A percentile compares a stretch with the other conserved stretches of the same genome.
Conservation (phyloP, 2,797 vertebrate species). For the Masticophis lateralis region DNA sequence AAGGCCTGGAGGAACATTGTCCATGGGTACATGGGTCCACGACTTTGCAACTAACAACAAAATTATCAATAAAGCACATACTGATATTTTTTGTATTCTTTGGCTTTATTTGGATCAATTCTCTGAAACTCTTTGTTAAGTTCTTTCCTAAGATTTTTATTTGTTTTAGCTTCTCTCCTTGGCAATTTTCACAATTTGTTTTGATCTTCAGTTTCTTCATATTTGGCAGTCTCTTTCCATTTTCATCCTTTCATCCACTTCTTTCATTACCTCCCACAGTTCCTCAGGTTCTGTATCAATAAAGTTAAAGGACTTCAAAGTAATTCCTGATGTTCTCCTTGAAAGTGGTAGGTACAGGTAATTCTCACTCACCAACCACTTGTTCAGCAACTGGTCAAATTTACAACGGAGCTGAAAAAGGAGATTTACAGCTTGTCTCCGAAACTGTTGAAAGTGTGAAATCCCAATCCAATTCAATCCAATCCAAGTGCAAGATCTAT, state of each 20-base stretch:
- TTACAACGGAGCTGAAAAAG: not conserved
- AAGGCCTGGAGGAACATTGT: no score
- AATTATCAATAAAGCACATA: not conserved
- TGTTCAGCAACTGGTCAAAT: not conserved
- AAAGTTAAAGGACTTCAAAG: not conserved
- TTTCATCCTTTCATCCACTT: not conserved
- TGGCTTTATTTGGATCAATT: not conserved
- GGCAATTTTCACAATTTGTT: not conserved
- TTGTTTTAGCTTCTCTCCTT: not conserved
- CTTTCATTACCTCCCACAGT: not conserved
- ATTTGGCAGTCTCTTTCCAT: not conserved
- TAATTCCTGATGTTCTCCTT: not conserved
- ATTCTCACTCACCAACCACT: not conserved
- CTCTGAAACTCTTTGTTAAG: not conserved
- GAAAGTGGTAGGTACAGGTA: not conserved
- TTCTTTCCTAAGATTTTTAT: not conserved
- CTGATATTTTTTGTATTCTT: not conserved
- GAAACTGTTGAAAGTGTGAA: not conserved
- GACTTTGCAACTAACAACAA: no score
- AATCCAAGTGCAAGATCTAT: no score
- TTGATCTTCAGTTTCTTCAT: not conserved
- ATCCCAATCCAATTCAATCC: not conserved
- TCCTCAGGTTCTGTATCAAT: not conserved
- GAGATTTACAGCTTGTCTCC: not conserved
- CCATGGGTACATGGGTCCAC: no score